A percentile compares a stretch with the other conserved stretches of the same genome.
phyloP scores from a whole-genome alignment of 1,140 invertebrate species.

The Drosophila virilis region DNA sequence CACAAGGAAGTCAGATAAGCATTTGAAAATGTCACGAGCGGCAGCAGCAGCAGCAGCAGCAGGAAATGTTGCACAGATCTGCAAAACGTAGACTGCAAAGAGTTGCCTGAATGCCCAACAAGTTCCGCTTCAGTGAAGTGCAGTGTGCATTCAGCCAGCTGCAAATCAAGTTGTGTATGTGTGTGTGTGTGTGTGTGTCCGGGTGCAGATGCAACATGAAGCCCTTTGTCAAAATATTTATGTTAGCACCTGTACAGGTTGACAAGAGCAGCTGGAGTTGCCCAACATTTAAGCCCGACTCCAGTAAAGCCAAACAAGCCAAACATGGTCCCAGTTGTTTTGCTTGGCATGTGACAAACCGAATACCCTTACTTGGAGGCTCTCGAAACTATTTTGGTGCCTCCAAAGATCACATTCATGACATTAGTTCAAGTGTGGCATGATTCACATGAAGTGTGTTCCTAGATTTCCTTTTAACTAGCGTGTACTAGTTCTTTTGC shows the following conservation, averaged over 20 bases:
- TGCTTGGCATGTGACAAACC: neutral
- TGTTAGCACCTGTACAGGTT: constrained; percentile 67
- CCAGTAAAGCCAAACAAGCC: constrained; percentile 16
- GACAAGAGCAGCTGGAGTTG: constrained; percentile 20
- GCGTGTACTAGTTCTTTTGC: no score
- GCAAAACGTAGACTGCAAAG: neutral
- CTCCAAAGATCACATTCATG: no score
- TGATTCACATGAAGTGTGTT: no score
- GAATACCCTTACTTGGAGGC: constrained; percentile 16
- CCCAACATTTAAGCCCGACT: constrained; percentile 7
- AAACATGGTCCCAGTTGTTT: constrained; percentile 15
- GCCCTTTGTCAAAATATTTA: constrained; percentile 75
- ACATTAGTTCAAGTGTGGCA: no score
- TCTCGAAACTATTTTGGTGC: no score
- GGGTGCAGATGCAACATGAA: constrained; percentile 38
- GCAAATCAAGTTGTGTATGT: constrained; percentile 53
- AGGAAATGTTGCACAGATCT: constrained; percentile 36
- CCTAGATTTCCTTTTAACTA: no score
- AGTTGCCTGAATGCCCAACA: neutral
- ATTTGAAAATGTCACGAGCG: constrained; percentile 62
- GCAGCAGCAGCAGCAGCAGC: constrained; percentile 18
- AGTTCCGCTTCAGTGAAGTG: constrained; percentile 40
- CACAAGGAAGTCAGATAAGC: constrained; percentile 74
- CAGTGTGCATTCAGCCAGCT: constrained; percentile 56
- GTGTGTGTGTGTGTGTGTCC: neutral